phyloP scores from a whole-genome alignment of 2,113 vertebrate species.

The Oncorhynchus masou region DNA sequence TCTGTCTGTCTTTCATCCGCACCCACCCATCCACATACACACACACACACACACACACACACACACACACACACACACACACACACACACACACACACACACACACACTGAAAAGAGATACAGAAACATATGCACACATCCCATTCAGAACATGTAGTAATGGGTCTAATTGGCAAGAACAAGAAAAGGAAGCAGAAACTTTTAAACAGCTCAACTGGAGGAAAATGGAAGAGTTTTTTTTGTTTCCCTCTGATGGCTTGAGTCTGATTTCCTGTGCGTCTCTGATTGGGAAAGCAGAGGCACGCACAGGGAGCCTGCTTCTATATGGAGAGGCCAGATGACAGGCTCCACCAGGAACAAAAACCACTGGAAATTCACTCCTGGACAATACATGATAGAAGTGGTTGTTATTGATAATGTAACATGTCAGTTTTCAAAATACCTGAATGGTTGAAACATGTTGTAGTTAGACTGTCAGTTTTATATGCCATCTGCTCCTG shows the following conservation, averaged over 20 bases:
- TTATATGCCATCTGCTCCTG: neutral
- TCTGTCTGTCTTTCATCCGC: neutral
- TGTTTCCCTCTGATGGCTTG: slow-evolving; percentile 64
- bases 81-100: neutral
- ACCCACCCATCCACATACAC: neutral
- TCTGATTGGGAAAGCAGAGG: slow-evolving; percentile 76
- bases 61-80: slow-evolving; percentile 8
- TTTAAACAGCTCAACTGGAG: slow-evolving; percentile 61
- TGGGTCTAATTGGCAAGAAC: slow-evolving; percentile 57
- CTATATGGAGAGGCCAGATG: slow-evolving; percentile 71
- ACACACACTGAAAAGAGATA: neutral
- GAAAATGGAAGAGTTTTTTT: slow-evolving; percentile 61
- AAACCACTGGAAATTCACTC: slow-evolving; percentile 17
- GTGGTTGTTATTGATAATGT: slow-evolving; percentile 62
- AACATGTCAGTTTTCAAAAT: slow-evolving; percentile 51
- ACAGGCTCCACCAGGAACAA: slow-evolving; percentile 45
- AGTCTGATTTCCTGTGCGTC: slow-evolving; percentile 71
- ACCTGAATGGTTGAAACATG: slow-evolving; percentile 31
- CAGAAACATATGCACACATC: slow-evolving; percentile 2
- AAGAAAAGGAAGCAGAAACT: slow-evolving; percentile 63
- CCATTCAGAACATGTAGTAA: slow-evolving; percentile 15
- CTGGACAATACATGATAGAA: slow-evolving; percentile 36
- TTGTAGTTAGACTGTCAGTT: slow-evolving; percentile 26
- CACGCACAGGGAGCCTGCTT: slow-evolving; percentile 54
- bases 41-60: neutral